Percentiles rank a stretch among this genome's conserved stretches.
Conservation (phyloP, 2,888 invertebrate genomes). For the Corbicula japonica region DNA sequence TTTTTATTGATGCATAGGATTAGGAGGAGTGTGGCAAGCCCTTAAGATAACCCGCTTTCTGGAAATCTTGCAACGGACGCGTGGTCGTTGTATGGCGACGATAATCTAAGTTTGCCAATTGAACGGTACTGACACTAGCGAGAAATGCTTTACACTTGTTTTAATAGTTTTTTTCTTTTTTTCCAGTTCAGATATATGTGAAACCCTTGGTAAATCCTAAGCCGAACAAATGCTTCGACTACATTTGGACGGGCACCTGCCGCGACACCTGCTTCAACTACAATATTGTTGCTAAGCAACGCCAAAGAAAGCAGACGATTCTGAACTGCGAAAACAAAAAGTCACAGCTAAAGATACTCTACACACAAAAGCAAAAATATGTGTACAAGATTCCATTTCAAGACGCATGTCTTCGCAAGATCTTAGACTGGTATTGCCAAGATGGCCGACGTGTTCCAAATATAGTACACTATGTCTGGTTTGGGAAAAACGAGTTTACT, state of each 20-base stretch:
- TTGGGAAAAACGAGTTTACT: constrained; percentile 67
- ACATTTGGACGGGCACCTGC: constrained; percentile 60
- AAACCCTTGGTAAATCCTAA: constrained; percentile 5
- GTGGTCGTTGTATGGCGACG: no score
- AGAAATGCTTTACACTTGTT: no score
- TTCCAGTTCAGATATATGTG: constrained; percentile 28
- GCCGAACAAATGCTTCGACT: constrained; percentile 53
- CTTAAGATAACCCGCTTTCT: no score
- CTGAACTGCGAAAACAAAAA: constrained; percentile 55
- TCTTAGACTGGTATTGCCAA: constrained; percentile 57
- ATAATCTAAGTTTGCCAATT: no score
- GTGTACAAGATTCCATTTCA: constrained; percentile 58
- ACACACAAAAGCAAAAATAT: constrained; percentile 54
- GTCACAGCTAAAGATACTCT: constrained; percentile 40
- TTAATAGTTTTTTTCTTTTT: neutral
- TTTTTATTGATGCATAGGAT: no score
- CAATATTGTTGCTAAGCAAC: constrained; percentile 51
- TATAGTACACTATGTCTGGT: constrained; percentile 78
- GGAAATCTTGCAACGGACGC: no score
- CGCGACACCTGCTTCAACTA: constrained; percentile 57
- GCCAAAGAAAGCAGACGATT: constrained; percentile 54
- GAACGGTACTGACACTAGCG: no score
- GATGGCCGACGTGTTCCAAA: constrained; percentile 68
- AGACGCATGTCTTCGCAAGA: constrained; percentile 59
- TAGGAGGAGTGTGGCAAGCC: no score